These are phyloP conservation scores for Phenganax marumi DNA, from an alignment of 92 coral and sea anemone species.

Conservation along the genomic window DNA sequence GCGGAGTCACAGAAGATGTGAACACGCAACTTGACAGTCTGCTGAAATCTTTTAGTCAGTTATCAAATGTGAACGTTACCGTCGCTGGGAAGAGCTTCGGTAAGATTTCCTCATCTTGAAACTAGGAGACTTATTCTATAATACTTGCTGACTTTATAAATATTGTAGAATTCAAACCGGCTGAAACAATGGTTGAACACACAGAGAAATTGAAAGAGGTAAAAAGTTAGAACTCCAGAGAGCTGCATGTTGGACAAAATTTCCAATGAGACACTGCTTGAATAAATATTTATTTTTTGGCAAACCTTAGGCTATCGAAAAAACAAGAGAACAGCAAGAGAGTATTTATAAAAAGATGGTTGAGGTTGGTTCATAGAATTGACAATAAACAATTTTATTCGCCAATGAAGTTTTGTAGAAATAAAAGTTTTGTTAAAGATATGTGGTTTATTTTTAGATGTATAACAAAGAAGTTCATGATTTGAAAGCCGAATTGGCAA, in stretches of 20 bases:
- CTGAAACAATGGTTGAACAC: conserved; percentile 66
- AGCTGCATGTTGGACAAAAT: neutral
- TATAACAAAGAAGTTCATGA: conserved; percentile 79
- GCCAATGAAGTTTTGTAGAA: neutral
- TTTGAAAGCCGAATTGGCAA: conserved; percentile 75
- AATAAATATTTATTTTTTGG: neutral
- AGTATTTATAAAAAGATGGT: conserved; percentile 69
- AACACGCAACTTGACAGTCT: conserved; percentile 61
- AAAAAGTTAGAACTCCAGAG: neutral
- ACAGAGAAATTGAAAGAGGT: conserved; percentile 69
- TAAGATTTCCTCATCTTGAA: conserved; percentile 31
- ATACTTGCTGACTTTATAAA: neutral
- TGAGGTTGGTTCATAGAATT: conserved; percentile 59
- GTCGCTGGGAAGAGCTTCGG: conserved; percentile 74
- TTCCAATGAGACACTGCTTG: too few relatives aligned
- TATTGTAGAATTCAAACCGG: conserved; percentile 72
- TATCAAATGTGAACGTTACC: conserved; percentile 67
- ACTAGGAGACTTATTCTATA: neutral
- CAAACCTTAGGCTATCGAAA: conserved; percentile 64
- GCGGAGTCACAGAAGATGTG: conserved; percentile 66
- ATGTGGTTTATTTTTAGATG: conserved; percentile 52
- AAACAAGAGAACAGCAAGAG: conserved; percentile 73
- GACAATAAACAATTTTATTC: neutral
- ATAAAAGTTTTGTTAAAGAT: neutral
- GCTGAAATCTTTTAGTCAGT: conserved; percentile 53